phyloP scores from a whole-genome alignment of 2,888 invertebrate genomes.

The Apocheima hispidaria region DNA sequence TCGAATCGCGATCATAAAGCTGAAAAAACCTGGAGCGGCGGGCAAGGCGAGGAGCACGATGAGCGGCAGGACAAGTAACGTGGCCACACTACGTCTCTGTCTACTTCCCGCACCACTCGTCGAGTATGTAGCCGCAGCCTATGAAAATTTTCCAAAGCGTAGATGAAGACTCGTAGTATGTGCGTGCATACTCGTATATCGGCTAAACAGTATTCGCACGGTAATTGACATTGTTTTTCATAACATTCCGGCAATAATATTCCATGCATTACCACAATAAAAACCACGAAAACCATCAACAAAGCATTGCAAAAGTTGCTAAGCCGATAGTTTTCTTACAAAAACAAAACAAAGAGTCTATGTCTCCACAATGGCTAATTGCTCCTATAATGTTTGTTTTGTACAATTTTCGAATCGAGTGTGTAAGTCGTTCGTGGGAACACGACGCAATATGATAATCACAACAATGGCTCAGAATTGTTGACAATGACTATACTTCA shows the following conservation, averaged over 20 bases:
- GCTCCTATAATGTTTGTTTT: slow-evolving; percentile 5
- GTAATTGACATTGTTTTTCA: too few relatives aligned
- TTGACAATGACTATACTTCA: background rate
- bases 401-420: slow-evolving; percentile 14
- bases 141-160: too few relatives aligned
- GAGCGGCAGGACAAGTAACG: too few relatives aligned
- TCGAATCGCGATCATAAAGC: too few relatives aligned
- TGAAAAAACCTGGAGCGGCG: too few relatives aligned
- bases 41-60: too few relatives aligned
- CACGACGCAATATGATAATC: background rate
- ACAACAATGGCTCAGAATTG: slow-evolving; percentile 8
- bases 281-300: background rate
- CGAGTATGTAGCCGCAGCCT: too few relatives aligned
- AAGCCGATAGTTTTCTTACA: slow-evolving; percentile 12
- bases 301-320: slow-evolving; percentile 4
- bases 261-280: background rate
- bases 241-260: background rate
- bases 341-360: slow-evolving; percentile 5
- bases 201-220: too few relatives aligned
- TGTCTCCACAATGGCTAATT: slow-evolving; percentile 4
- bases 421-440: slow-evolving; percentile 23
- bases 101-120: too few relatives aligned
- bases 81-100: too few relatives aligned
- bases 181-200: too few relatives aligned
- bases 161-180: too few relatives aligned